These are phyloP conservation scores for Gnathonemus echidnorhynchus DNA, from an alignment of 2,113 vertebrate genomes.

Conservation along the genomic window DNA sequence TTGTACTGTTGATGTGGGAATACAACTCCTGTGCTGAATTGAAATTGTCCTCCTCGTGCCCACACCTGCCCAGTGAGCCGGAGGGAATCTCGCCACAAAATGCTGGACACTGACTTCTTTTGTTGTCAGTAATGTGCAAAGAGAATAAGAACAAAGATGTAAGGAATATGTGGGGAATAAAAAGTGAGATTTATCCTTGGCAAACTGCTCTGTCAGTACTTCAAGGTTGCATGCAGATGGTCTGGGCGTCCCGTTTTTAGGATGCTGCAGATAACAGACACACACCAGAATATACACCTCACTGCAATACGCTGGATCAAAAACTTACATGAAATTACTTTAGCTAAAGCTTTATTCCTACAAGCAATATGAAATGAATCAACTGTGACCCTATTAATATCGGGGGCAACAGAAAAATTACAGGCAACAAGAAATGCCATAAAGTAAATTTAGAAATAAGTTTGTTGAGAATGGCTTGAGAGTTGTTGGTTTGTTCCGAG, in stretches of 20 bases:
- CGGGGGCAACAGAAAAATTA: not conserved
- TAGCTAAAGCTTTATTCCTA: not conserved
- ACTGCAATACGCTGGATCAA: not conserved
- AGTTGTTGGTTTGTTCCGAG: not conserved
- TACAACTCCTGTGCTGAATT: not conserved
- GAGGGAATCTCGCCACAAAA: not conserved
- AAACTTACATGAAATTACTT: not conserved
- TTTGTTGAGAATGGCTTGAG: not conserved
- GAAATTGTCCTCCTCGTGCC: not conserved
- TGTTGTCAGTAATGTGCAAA: not conserved
- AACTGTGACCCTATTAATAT: not conserved
- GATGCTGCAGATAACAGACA: not conserved
- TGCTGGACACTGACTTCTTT: not conserved
- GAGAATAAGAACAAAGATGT: not conserved
- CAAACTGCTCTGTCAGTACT: not conserved
- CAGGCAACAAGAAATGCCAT: not conserved
- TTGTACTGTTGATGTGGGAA: not conserved
- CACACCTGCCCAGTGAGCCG: not conserved
- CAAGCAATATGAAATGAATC: not conserved
- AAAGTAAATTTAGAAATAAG: not conserved
- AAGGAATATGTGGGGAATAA: not conserved
- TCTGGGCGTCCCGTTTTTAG: not conserved
- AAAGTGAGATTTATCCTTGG: not conserved
- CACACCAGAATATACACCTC: not conserved
- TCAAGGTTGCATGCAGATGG: not conserved